Conservation (phyloP, 2,113 vertebrate species). For the Hyperoodon ampullatus region DNA sequence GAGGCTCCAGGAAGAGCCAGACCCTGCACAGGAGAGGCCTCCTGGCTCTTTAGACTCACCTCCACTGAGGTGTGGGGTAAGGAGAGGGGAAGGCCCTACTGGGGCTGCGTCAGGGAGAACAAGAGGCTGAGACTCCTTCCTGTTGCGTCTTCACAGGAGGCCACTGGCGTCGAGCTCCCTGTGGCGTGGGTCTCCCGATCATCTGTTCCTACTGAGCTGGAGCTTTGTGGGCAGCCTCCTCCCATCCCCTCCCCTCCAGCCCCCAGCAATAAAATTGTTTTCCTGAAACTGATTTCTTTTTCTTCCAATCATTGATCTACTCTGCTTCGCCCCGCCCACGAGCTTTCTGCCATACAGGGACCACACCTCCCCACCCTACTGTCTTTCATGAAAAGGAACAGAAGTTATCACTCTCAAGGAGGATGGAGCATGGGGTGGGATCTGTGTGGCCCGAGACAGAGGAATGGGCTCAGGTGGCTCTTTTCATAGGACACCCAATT, state of each 20-base stretch:
- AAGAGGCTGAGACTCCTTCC: neutral
- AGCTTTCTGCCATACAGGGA: no score
- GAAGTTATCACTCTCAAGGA: neutral
- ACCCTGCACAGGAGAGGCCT: neutral
- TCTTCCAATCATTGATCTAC: neutral
- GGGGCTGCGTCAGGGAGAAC: no score
- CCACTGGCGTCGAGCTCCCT: neutral
- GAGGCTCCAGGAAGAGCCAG: neutral
- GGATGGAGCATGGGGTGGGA: neutral
- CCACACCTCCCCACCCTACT: accelerated
- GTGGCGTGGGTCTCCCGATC: accelerated
- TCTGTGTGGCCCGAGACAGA: neutral
- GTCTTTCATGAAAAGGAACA: neutral
- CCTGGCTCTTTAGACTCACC: neutral
- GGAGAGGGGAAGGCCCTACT: no score
- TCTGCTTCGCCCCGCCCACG: no score
- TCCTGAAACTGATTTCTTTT: neutral
- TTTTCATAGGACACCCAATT: accelerated
- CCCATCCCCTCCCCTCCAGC: neutral
- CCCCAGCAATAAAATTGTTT: conserved; percentile 12
- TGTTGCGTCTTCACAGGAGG: neutral
- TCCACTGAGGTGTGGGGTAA: neutral
- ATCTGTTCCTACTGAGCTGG: conserved; percentile 32
- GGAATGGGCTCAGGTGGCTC: neutral
- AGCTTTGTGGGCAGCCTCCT: neutral